phyloP scores from a whole-genome alignment of 2,888 invertebrate genomes.

The Acanthopleura granulata region DNA sequence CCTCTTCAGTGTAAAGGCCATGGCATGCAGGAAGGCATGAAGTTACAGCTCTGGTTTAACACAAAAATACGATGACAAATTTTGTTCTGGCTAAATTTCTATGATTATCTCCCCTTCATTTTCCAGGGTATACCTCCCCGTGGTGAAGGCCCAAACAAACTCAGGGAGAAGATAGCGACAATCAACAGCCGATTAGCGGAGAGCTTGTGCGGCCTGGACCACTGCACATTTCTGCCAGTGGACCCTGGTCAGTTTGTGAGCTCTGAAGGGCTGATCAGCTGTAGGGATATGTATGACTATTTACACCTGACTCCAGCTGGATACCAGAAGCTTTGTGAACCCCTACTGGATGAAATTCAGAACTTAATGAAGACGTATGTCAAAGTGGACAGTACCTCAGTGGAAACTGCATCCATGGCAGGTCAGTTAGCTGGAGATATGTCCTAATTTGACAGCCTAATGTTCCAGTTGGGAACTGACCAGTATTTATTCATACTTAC shows the following conservation, averaged over 20 bases:
- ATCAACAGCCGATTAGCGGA: constrained; percentile 83
- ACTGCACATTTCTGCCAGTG: constrained; percentile 83
- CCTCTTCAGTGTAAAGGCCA: too few species aligned
- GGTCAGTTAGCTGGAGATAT: constrained; percentile 33
- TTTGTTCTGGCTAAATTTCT: background rate
- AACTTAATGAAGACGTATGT: constrained; percentile 52
- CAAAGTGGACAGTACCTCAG: constrained; percentile 57
- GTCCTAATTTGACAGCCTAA: background rate
- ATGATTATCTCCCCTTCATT: background rate
- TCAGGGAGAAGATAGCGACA: constrained; percentile 82
- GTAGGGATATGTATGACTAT: constrained; percentile 93
- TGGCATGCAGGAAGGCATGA: too few species aligned
- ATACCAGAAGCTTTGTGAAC: constrained; percentile 77
- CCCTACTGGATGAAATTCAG: constrained; percentile 65
- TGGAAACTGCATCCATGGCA: constrained; percentile 37
- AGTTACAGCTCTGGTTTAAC: too few species aligned
- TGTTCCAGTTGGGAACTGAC: too few species aligned
- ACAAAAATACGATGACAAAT: background rate
- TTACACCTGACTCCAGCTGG: constrained; percentile 86
- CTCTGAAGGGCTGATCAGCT: constrained; percentile 79
- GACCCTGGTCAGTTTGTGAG: constrained; percentile 76
- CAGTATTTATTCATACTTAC: too few species aligned
- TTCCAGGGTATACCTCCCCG: constrained; percentile 88
- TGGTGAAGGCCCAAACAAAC: constrained; percentile 85
- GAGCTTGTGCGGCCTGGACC: constrained; percentile 73